Conservation (phyloP, 2,888 invertebrate species). For the Drosophila infuscata region DNA sequence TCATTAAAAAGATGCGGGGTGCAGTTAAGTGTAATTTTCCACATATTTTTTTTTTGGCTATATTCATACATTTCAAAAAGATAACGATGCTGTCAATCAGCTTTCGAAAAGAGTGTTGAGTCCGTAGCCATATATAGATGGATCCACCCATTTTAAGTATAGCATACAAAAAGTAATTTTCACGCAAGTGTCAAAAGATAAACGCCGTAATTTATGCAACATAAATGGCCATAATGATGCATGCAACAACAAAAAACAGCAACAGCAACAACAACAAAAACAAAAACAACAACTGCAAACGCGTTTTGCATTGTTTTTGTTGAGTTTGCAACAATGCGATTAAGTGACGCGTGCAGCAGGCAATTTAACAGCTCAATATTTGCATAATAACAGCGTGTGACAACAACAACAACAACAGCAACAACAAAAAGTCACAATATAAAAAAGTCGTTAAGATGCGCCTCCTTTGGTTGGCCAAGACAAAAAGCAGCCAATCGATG, state of each 20-base stretch:
- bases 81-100: neutral
- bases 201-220: slow-evolving; percentile 81
- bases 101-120: slow-evolving; percentile 11
- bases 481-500: slow-evolving; percentile 56
- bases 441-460: slow-evolving; percentile 12
- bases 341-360: slow-evolving; percentile 74
- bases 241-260: slow-evolving; percentile 36
- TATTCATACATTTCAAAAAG: neutral
- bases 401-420: slow-evolving; percentile 47
- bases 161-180: slow-evolving; percentile 38
- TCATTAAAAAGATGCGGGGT: neutral
- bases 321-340: slow-evolving; percentile 61
- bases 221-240: slow-evolving; percentile 71
- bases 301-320: slow-evolving; percentile 34
- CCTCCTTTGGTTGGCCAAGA: slow-evolving; percentile 14
- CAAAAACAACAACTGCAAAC: slow-evolving; percentile 36
- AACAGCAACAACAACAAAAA: slow-evolving; percentile 15
- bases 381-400: slow-evolving; percentile 82
- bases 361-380: slow-evolving; percentile 81
- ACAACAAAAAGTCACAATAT: slow-evolving; percentile 8
- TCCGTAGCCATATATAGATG: neutral
- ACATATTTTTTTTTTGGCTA: neutral
- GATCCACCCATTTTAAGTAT: slow-evolving; percentile 15
- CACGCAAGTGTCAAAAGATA: slow-evolving; percentile 59
- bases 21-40: neutral